These are phyloP conservation scores for Athalia circularis DNA, from an alignment of 2,888 invertebrate genomes.

Conservation along the genomic window DNA sequence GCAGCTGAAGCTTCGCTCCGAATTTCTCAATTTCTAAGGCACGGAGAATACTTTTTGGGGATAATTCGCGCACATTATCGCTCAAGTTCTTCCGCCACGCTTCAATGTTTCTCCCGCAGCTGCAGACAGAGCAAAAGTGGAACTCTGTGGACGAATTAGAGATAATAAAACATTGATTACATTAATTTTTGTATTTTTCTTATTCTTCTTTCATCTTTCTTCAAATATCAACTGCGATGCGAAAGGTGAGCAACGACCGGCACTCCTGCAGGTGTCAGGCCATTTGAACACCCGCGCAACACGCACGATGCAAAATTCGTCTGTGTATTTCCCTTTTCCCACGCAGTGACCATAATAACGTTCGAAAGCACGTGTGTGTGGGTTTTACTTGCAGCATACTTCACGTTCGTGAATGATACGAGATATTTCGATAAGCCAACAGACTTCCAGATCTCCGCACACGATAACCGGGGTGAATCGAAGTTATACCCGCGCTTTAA, in stretches of 20 bases:
- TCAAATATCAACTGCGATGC: slow-evolving; percentile 35
- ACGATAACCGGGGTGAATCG: slow-evolving; percentile 34
- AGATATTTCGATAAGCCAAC: slow-evolving; percentile 35
- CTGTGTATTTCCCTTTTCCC: slow-evolving; percentile 21
- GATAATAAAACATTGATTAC: background rate
- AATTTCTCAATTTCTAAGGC: too few species aligned
- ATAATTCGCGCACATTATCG: too few species aligned
- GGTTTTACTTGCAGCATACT: background rate
- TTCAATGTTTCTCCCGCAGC: too few species aligned
- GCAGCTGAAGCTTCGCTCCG: too few species aligned
- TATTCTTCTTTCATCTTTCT: too few species aligned
- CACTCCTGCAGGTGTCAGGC: background rate
- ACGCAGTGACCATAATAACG: slow-evolving; percentile 26
- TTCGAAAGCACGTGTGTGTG: slow-evolving; percentile 1
- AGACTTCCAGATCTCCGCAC: slow-evolving; percentile 35
- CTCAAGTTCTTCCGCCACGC: too few species aligned
- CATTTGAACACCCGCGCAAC: background rate
- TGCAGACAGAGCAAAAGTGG: too few species aligned
- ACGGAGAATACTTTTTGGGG: too few species aligned
- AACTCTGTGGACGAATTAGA: too few species aligned
- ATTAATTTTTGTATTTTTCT: too few species aligned
- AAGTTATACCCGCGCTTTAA: slow-evolving; percentile 24
- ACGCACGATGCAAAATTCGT: background rate
- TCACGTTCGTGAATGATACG: slow-evolving; percentile 18
- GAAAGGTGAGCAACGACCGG: slow-evolving; percentile 26